phyloP scores from a whole-genome alignment of 2,888 invertebrate species.

The Seira sanloemensis region DNA sequence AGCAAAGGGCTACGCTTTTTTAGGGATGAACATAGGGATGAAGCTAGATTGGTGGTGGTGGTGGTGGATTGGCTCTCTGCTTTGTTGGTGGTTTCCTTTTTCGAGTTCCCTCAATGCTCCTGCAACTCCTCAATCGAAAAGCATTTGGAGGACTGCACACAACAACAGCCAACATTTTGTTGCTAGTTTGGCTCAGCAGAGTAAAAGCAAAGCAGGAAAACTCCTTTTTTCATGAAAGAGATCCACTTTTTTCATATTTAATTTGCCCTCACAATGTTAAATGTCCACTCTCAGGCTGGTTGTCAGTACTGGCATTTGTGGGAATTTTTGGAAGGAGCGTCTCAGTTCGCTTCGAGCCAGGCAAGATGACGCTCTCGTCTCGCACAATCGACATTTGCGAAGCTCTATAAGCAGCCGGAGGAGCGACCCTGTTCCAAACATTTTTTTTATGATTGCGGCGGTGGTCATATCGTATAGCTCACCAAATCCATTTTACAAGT shows the following conservation, averaged over 20 bases:
- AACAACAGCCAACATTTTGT: too few species aligned
- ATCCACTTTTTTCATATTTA: neutral
- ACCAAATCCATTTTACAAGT: neutral
- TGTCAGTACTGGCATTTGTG: constrained; percentile 61
- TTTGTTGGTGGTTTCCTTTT: constrained; percentile 27
- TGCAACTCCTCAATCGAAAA: neutral
- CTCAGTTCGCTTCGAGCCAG: constrained; percentile 18
- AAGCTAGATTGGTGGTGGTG: constrained; percentile 46
- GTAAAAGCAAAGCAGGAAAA: constrained; percentile 10
- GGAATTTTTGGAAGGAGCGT: constrained; percentile 59
- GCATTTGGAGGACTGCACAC: neutral
- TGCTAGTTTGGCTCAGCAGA: constrained; percentile 1
- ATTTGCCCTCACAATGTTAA: too few species aligned
- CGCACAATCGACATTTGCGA: neutral
- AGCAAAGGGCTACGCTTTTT: constrained; percentile 43
- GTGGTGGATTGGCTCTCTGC: neutral
- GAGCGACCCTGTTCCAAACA: neutral
- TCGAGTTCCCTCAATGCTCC: constrained; percentile 26
- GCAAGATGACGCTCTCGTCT: constrained; percentile 47
- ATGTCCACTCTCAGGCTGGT: constrained; percentile 24
- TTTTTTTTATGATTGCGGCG: neutral
- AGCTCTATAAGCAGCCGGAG: constrained; percentile 49
- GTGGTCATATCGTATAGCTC: neutral
- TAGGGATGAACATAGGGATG: constrained; percentile 57
- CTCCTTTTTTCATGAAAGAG: neutral